A percentile compares a stretch with the other conserved stretches of the same genome.
Conservation (phyloP, 1,140 invertebrate genomes). For the Stenopsyche tienmushanensis region DNA sequence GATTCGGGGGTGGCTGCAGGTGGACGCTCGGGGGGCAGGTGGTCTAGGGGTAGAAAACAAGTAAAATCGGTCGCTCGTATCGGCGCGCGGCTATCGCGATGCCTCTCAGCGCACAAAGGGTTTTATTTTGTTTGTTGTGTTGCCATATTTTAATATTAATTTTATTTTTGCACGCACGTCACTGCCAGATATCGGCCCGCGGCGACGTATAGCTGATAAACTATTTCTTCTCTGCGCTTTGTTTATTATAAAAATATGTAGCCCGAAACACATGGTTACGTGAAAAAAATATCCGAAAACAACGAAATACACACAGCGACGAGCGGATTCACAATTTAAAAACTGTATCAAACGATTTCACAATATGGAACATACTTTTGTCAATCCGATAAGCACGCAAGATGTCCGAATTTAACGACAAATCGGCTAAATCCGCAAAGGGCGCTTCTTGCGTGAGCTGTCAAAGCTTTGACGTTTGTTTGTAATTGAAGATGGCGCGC, state of each 20-base stretch:
- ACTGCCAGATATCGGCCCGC: constrained; percentile 10
- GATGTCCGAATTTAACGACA: no score
- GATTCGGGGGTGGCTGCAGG: not conserved
- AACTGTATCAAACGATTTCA: no score
- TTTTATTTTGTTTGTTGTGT: constrained; percentile 27
- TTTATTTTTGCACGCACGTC: constrained; percentile 29
- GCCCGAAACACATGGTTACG: no score
- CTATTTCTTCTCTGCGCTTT: not conserved
- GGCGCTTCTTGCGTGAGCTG: no score
- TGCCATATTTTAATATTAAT: constrained; percentile 30
- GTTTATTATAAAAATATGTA: no score
- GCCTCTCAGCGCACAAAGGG: constrained; percentile 20
- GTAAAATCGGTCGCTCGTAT: constrained; percentile 24
- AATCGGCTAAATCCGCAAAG: no score
- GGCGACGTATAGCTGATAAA: constrained; percentile 13
- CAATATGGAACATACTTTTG: no score
- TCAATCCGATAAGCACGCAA: no score
- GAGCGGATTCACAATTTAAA: no score
- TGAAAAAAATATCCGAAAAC: not conserved
- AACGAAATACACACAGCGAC: no score
- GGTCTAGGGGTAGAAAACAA: constrained; percentile 13
- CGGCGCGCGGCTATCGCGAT: constrained; percentile 17
- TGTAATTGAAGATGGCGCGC: no score
- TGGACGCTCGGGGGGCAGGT: not conserved
- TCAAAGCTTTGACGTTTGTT: no score